Base-by-base conservation (phyloP, 2,113 vertebrate species). In the Hyla sarda region DNA sequence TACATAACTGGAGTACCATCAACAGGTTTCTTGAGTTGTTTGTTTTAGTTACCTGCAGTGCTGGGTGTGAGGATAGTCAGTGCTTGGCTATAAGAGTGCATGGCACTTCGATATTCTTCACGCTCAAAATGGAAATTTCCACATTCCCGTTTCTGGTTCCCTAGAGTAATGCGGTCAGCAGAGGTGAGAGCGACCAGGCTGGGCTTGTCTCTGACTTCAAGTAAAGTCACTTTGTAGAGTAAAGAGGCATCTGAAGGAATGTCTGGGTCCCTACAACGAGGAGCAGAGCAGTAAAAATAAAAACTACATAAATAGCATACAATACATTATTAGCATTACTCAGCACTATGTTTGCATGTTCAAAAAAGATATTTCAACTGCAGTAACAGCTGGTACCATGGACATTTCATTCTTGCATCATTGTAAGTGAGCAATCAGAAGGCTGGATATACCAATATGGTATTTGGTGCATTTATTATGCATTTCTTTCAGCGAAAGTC, bases 51-150 rank as follows among this genome's bases (percentile, higher is more conserved):
- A 96, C 95, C 94, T 88, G 71, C 60, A 78, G 52, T 73, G 45
- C 85, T 73, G 56, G 94, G 94, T 69, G 93, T 93, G 6, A 97
- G 92, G 87, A 96, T 90, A 25, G 93, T 88, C 86, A 97, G 92
- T 12, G 95, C 96, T 89, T 94, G 94, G 60, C 90, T 91, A 89
- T 97, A 97, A 83, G 95, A 95, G 37, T 89, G 90, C 50, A 94
- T 90, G 48, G 95, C 95, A 76, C 91, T 88, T 88, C 88, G 58
- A 89, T 94, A 96, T 75, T 96, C 95, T 82, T 93, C 94, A 82
- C 96, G 93, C 72, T 95, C 92, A 89, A 97, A 97, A 90, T 95
- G 93, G 89, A 94, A 95, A 91, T 96, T 96, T 47, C 96, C 95
- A 41, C 94, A 92, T 86, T 97, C 95, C 87, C 95, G 90, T 82